A percentile compares a stretch with the other conserved stretches of the same genome.
Conservation (phyloP, 2,797 vertebrate genomes). For the Merluccius polli region DNA sequence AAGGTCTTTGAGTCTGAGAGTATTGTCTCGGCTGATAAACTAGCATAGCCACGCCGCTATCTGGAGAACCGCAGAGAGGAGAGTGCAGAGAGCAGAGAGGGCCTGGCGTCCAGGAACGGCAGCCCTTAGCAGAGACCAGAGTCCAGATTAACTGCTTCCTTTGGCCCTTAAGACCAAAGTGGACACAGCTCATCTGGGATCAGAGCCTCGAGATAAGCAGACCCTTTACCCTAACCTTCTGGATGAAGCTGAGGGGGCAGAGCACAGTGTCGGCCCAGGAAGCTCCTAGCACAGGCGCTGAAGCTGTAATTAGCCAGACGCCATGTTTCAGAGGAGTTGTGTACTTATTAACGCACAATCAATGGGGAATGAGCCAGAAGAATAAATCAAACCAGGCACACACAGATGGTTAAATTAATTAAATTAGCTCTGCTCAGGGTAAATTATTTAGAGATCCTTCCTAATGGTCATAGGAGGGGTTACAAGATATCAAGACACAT, state of each 20-base stretch:
- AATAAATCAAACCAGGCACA: conserved; percentile 23
- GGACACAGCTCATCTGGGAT: not conserved
- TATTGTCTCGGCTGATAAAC: not conserved
- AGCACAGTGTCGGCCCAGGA: not conserved
- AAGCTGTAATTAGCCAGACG: not conserved
- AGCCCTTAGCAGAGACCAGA: not conserved
- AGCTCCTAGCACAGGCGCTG: not conserved
- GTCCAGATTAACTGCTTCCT: not conserved
- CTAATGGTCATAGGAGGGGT: conserved; percentile 4
- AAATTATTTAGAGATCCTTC: conserved; percentile 14
- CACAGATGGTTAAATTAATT: conserved; percentile 23
- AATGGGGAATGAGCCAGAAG: conserved; percentile 8
- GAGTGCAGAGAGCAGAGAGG: not conserved
- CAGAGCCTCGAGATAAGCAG: not conserved
- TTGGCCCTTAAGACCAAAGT: not conserved
- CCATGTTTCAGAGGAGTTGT: not conserved
- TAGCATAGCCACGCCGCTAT: not conserved
- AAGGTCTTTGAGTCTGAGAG: not conserved
- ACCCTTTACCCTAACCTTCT: not conserved
- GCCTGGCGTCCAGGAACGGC: not conserved
- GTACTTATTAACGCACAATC: conserved; percentile 24
- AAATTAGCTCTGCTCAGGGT: conserved; percentile 27
- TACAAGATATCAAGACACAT: not conserved
- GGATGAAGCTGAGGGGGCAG: not conserved
- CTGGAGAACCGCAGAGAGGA: not conserved